These are phyloP conservation scores for Dendronephthya gigantea DNA, from an alignment of 64 coral and sea anemone genomes.

Conservation along the genomic window DNA sequence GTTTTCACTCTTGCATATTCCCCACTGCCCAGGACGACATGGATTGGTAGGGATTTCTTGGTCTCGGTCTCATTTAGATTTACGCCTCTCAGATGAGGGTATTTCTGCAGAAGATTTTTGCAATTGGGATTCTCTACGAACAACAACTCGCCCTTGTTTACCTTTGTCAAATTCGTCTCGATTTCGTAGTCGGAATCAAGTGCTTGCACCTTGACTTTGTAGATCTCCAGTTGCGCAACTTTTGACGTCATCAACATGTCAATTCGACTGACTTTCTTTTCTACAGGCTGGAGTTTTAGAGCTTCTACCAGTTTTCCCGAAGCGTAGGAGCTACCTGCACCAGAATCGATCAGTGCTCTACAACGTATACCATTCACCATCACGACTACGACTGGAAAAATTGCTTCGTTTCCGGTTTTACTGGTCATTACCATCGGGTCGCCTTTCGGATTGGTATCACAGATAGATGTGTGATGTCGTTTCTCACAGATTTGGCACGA, in stretches of 20 bases:
- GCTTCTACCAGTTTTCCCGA: background rate
- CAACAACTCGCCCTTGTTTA: conserved; percentile 23
- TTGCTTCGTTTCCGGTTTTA: background rate
- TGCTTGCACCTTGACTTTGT: conserved; percentile 20
- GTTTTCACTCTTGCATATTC: too few species aligned
- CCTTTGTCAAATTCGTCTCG: background rate
- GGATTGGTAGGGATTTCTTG: conserved; percentile 33
- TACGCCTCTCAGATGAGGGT: too few species aligned
- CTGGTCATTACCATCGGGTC: background rate
- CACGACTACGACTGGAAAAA: conserved; percentile 32
- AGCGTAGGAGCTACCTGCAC: conserved; percentile 9
- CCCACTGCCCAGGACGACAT: too few species aligned
- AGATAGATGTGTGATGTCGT: conserved; percentile 13
- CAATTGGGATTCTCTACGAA: conserved; percentile 30
- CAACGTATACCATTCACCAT: conserved; percentile 25
- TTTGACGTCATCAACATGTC: conserved; percentile 49
- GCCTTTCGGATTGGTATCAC: background rate
- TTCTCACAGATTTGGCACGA: background rate
- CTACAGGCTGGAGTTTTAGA: background rate
- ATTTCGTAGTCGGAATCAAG: conserved; percentile 15
- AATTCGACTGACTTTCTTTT: conserved; percentile 2
- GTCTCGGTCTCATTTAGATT: conserved; percentile 29
- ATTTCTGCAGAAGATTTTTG: too few species aligned
- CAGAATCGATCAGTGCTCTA: conserved; percentile 26
- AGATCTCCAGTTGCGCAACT: background rate